Base-by-base conservation (phyloP, 2,797 vertebrate species). In the Eurystomus glaucurus region DNA sequence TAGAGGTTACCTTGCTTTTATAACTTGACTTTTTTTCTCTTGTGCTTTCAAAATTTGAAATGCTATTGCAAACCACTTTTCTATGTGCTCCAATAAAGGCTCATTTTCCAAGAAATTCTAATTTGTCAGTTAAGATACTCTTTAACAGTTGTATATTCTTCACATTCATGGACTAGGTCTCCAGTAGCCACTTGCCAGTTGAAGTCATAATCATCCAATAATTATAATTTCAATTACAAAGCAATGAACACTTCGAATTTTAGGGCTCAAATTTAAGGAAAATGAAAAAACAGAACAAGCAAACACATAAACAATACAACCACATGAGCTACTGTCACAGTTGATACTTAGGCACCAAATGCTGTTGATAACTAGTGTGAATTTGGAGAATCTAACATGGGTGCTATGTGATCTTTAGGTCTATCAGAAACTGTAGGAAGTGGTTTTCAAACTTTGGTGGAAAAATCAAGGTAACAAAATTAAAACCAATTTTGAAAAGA, bases 221-320 rank as follows among this genome's bases (percentile, higher is more conserved):
- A 81, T 46, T 83, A 46, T 4, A 70, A 69, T 87, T 95, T 48
- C 7, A 83, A n/a, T 69, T 61, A 48, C 16, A 88, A 81, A 92
- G 4, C 3, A 80, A 70, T 9, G 2, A 70, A 41, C 3, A 14
- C 4, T 48, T 78, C 37, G 31, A 69, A 60, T 61, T 91, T 54
- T 72, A 75, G 2, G 6, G n/a, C 10, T 76, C 4, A 10, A 68
- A n/a, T 74, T 60, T 48, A 50, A 90, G 75, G 26, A 70, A 83
- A 60, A 0, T 0, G 41, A 57, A 81, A 39, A 62, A 10, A 1
- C n/a, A 64, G 8, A 46, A 12, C 2, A 55, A 39, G 41, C 5
- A 76, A 52, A 39, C 0, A 11, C 35, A 35, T 35, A 48, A 41
- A 28, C 41, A 85, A 8, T 0, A 1, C 9, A 57, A 33, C 6